Evolutionary conservation across 2,797 vertebrate species (phyloP), one percentile per base, ranked within the genome.

Genomic region (Microhierax caerulescens): DNA sequence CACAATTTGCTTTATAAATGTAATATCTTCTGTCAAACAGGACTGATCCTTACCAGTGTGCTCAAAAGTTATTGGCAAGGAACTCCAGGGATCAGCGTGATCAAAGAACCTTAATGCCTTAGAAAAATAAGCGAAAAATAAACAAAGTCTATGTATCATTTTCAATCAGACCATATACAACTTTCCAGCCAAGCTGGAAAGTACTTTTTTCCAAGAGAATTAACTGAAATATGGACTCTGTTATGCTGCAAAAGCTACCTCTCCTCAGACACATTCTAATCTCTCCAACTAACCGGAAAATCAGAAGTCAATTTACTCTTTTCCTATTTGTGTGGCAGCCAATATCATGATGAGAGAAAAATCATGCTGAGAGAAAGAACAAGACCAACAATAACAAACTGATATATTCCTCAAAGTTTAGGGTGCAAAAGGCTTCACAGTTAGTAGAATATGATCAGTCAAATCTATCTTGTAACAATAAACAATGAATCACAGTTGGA

Each of bases 371-470:
- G 77, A 48, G 63, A 95, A 93, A 91, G 92, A 95, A 79, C 12
- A 15, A 78, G 80, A 85, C 90, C 92, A 95, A 92, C 36, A 93
- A 96, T 80, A 96, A 96, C 91, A 96, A 96, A 91, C 53, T 36
- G 69, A 90, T 93, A 56, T 94, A 87, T 84, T 95, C 34, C 30
- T 96, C 50, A 84, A 95, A 23, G 88, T 85, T 90, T 95, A 94
- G 77, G 67, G 89, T 96, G 91, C 83, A 97, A 95, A 97, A 96
- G 89, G 94, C 93, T 97, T 97, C 95, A 89, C 93, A 94, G 88
- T 85, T 93, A 93, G 95, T 60, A 93, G 74, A 93, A 80, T 60
- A 36, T 1, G 8, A 93, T 91, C 80, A 91, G 51, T 92, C 69
- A 85, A 88, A 85, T 94, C 76, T 95, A 86, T 88, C 92, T 95